Percentiles rank a stretch among this genome's conserved stretches.
Evolutionary conservation across 2,797 vertebrate genomes (phyloP).

Genomic region (Channallabes apus): DNA sequence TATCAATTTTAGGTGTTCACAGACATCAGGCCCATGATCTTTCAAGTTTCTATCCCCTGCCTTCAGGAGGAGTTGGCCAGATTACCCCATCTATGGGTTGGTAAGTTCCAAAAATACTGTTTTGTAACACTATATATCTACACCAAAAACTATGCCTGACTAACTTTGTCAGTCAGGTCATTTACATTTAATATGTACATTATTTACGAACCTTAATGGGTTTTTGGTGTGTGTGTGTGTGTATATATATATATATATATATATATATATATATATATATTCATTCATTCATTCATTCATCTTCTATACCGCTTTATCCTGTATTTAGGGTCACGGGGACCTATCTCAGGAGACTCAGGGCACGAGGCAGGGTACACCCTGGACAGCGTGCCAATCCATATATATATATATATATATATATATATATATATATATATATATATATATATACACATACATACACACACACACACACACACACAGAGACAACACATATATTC

Average conservation of each 20-base stretch:
- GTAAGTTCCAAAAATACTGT: constrained; percentile 75
- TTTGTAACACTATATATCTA: not conserved
- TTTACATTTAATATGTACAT: not conserved
- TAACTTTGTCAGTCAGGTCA: not conserved
- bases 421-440: too few species aligned
- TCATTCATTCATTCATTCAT: too few species aligned
- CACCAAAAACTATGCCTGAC: not conserved
- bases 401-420: too few species aligned
- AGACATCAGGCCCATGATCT: constrained; percentile 93
- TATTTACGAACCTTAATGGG: not conserved
- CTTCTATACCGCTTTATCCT: too few species aligned
- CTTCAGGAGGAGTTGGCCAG: constrained; percentile 88
- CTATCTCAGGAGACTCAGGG: too few species aligned
- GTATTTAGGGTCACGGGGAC: too few species aligned
- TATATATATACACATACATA: too few species aligned
- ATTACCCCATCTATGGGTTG: constrained; percentile 94
- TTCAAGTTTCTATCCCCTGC: constrained; percentile 90
- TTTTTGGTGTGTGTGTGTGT: not conserved
- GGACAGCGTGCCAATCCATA: too few species aligned
- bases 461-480: not conserved
- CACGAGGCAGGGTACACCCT: too few species aligned
- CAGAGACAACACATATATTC: not conserved
- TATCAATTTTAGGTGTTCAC: constrained; percentile 79
- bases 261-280: too few species aligned
- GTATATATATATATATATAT: too few species aligned